Evolutionary conservation across 2,113 vertebrate genomes (phyloP).

Genomic region (Drymodes brunneopygia): DNA sequence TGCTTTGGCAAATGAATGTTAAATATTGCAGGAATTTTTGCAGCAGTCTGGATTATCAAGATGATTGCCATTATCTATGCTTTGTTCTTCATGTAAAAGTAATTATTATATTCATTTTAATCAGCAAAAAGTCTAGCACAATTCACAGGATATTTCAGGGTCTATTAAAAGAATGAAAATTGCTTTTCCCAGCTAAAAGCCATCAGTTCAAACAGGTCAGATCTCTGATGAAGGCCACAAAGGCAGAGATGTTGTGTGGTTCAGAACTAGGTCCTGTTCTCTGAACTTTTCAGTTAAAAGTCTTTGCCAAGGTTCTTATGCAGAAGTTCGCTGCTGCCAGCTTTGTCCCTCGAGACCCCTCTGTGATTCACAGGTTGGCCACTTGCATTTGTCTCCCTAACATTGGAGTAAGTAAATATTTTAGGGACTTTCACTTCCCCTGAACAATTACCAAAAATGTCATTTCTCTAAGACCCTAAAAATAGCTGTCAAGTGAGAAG

Average conservation of each 20-base stretch:
- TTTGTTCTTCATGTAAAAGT: not conserved
- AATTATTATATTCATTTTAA: not conserved
- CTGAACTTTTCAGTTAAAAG: not conserved
- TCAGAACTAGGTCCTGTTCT: not conserved
- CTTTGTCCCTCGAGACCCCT: not conserved
- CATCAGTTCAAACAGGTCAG: not conserved
- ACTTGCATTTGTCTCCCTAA: not conserved
- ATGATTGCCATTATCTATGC: not conserved
- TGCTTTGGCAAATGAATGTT: not conserved
- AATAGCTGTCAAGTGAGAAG: not conserved
- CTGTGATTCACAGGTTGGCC: not conserved
- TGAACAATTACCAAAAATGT: not conserved
- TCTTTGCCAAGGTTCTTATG: not conserved
- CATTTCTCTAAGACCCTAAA: not conserved
- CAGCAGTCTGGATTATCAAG: not conserved
- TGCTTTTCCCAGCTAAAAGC: not conserved
- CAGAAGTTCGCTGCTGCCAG: not conserved
- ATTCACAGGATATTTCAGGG: not conserved
- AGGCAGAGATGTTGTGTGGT: not conserved
- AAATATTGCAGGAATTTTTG: not conserved
- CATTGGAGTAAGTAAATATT: not conserved
- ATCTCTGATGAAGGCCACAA: not conserved
- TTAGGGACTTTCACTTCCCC: not conserved
- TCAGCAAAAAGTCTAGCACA: not conserved
- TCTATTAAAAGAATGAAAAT: not conserved